phyloP scores from a whole-genome alignment of 2,797 vertebrate species.

The Glyptemys insculpta region DNA sequence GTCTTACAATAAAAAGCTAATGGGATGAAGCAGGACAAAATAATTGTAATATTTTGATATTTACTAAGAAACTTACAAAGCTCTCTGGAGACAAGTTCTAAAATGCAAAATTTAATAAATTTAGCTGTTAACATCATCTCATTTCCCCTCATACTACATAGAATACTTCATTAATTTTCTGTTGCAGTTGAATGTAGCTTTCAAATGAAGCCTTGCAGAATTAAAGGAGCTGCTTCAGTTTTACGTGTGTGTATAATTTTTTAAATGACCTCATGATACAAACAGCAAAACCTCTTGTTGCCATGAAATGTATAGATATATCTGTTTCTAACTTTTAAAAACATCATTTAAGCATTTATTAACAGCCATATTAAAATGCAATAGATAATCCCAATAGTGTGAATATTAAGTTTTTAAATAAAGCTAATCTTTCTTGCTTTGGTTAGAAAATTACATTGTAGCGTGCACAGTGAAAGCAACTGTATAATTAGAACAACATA shows the following conservation, averaged over 20 bases:
- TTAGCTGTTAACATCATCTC: conserved; percentile 11
- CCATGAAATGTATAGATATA: conserved; percentile 56
- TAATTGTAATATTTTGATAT: not conserved
- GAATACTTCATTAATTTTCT: conserved; percentile 6
- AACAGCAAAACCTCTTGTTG: conserved; percentile 27
- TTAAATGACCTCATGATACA: conserved; percentile 13
- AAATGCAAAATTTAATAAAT: conserved; percentile 35
- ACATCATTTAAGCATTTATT: conserved; percentile 30
- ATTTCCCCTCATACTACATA: not conserved
- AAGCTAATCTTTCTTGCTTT: conserved; percentile 32
- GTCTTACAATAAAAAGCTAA: conserved; percentile 31
- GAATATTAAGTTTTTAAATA: not conserved
- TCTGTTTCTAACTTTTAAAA: conserved; percentile 10
- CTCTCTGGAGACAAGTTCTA: conserved; percentile 9
- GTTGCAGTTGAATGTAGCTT: conserved; percentile 16
- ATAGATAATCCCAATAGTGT: conserved; percentile 41
- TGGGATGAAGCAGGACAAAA: conserved; percentile 47
- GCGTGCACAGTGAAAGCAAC: conserved; percentile 26
- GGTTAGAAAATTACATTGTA: conserved; percentile 50
- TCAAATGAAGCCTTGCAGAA: conserved; percentile 44
- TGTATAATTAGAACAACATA: conserved; percentile 49
- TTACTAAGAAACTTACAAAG: conserved; percentile 40
- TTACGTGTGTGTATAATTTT: conserved; percentile 19
- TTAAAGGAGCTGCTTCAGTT: not conserved
- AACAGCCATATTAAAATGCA: conserved; percentile 43